A percentile compares a stretch with the other conserved stretches of the same genome.
Conservation (phyloP, 2,113 vertebrate genomes). For the Mellivora capensis region DNA sequence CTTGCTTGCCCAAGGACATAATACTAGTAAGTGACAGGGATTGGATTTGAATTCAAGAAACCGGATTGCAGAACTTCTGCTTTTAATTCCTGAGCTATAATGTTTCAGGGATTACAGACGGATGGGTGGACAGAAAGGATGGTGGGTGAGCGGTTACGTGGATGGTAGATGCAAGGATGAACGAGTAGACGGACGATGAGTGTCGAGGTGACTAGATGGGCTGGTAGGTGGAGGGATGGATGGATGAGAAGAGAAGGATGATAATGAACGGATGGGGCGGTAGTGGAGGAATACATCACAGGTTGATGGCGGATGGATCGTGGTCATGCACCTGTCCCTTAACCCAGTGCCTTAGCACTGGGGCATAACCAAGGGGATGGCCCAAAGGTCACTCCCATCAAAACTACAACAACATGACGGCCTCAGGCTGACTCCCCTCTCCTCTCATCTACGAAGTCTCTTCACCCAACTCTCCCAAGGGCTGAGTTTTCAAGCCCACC, state of each 20-base stretch:
- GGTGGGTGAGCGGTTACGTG: background rate
- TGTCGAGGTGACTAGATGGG: background rate
- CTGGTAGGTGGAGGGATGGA: background rate
- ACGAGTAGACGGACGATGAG: background rate
- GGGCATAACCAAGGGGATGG: background rate
- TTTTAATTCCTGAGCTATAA: background rate
- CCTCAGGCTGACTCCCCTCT: background rate
- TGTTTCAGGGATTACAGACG: background rate
- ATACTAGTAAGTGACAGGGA: background rate
- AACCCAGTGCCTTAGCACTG: background rate
- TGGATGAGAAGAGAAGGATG: no score
- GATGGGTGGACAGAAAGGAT: no score
- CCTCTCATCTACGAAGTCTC: background rate
- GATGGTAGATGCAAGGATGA: no score
- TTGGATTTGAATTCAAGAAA: background rate
- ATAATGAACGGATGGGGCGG: background rate
- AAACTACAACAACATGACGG: background rate
- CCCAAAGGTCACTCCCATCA: background rate
- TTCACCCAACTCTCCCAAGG: background rate
- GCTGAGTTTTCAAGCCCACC: background rate
- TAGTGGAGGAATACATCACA: no score
- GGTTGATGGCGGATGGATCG: background rate
- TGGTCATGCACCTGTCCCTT: background rate
- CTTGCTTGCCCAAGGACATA: background rate
- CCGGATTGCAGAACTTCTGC: background rate